Evolutionary conservation across 2,888 invertebrate species (phyloP).

Genomic region (Stegana nigrithorax): DNA sequence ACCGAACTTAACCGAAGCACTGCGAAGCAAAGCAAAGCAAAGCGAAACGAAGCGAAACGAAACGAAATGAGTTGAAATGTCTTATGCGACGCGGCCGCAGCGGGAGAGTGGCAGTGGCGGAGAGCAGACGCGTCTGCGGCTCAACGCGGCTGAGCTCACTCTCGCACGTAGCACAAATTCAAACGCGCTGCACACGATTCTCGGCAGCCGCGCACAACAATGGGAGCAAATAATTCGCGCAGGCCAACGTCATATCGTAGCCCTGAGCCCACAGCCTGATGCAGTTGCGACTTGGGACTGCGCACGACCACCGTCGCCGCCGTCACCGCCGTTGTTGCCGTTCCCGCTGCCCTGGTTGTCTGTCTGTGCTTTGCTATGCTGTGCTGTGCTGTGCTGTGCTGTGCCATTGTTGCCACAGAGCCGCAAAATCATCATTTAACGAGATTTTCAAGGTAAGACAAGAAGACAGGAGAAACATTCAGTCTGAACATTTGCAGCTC

Average conservation of each 20-base stretch:
- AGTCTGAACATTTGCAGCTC: too few relatives aligned
- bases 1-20: background rate
- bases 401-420: too few relatives aligned
- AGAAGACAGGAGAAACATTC: too few relatives aligned
- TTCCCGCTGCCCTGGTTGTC: too few relatives aligned
- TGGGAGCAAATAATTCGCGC: conserved; percentile 58
- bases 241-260: too few relatives aligned
- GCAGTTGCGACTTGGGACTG: too few relatives aligned
- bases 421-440: background rate
- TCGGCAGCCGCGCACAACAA: conserved; percentile 44
- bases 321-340: too few relatives aligned
- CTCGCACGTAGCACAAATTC: background rate
- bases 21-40: background rate
- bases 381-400: too few relatives aligned
- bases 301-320: too few relatives aligned
- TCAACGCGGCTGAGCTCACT: too few relatives aligned
- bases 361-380: too few relatives aligned
- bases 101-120: conserved; percentile 6
- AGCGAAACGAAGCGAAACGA: background rate
- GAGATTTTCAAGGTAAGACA: conserved; percentile 13
- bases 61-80: conserved; percentile 37
- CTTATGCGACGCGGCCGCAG: conserved; percentile 48
- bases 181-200: background rate
- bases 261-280: too few relatives aligned
- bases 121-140: background rate